Conservation (phyloP, 2,888 invertebrate genomes). For the Hedychridium roseum region DNA sequence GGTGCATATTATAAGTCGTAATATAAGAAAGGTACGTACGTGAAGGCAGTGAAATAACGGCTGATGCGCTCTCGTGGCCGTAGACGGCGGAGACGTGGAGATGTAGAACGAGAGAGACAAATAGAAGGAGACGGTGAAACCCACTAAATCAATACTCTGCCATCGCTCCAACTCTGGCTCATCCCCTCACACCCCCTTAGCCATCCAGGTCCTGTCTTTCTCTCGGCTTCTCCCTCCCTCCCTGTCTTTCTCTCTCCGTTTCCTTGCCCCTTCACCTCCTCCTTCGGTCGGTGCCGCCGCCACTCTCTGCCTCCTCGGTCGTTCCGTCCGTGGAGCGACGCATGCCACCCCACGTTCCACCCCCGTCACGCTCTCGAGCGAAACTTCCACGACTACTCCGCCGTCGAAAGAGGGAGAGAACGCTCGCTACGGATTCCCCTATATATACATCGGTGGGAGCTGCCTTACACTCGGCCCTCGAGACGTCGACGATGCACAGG, state of each 20-base stretch:
- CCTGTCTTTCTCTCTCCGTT: constrained; percentile 9
- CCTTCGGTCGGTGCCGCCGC: constrained; percentile 28
- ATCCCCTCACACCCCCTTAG: constrained; percentile 51
- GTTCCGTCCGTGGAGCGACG: constrained; percentile 37
- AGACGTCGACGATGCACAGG: constrained; percentile 42
- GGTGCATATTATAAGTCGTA: too few relatives aligned
- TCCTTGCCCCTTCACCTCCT: constrained; percentile 24
- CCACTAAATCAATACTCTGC: constrained; percentile 64
- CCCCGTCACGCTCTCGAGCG: constrained; percentile 61
- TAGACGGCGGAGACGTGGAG: constrained; percentile 50
- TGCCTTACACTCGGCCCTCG: constrained; percentile 30
- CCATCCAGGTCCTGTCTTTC: constrained; percentile 23
- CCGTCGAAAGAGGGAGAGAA: too few relatives aligned
- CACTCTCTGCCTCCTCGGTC: constrained; percentile 26
- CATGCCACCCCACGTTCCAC: constrained; percentile 57
- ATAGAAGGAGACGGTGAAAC: constrained; percentile 63
- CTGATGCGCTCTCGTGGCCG: constrained; percentile 35
- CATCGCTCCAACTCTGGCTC: constrained; percentile 64
- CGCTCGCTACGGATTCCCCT: constrained; percentile 45
- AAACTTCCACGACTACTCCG: constrained; percentile 59
- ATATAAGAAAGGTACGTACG: too few relatives aligned
- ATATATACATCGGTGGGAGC: constrained; percentile 20
- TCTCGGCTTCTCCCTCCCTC: constrained; percentile 8
- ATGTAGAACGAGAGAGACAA: constrained; percentile 59
- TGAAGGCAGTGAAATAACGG: constrained; percentile 37